Base-by-base conservation (phyloP, 2,797 vertebrate genomes). In the Ambastaia sidthimunki region DNA sequence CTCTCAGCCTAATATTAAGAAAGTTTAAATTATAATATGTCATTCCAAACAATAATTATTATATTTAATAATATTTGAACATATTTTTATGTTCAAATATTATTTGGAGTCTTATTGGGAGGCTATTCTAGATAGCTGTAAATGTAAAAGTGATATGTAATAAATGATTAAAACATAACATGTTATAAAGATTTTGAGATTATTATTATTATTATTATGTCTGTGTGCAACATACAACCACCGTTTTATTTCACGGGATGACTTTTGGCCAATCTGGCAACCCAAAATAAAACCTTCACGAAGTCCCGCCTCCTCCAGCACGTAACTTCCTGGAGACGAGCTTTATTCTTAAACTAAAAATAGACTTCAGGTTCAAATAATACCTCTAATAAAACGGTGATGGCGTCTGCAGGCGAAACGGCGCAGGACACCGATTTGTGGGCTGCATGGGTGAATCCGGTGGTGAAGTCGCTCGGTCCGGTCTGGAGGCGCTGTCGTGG, bases 401-500 rank as follows among this genome's bases (percentile, higher is more conserved):
- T 34, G 16, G 71, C 5, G 1, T 83, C 89, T 0, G 90, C 87
- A 50, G 84, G 85, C 7, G 89, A 93, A 44, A 86, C 87, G 0
- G 90, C 82, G 3, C 13, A 19, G 2, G 85, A 86, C 48, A 86
- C 85, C 0, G 86, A 48, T 25, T 80, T 86, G 0, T 79, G 85
- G 15, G 83, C 90, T 15, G 84, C 83, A 1, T 77, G 88, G n/a
- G 87, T 66, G 60, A 95, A 97, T 0, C 96, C 97, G 7, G 92
- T 90, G 4, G 91, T 97, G 50, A 86, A 88, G 80, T 91, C 98
- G 77, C 82, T 95, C 82, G 89, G 95, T 7, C 86, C 89, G 96
- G 97, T 19, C 55, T 94, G 85, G 95, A 97, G 89, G 96, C 97
- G 31, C 91, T 99, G 68, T 80, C 90, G 52, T 99, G 97, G 97